Conservation (phyloP, 2,797 vertebrate species). For the Falco concolor region DNA sequence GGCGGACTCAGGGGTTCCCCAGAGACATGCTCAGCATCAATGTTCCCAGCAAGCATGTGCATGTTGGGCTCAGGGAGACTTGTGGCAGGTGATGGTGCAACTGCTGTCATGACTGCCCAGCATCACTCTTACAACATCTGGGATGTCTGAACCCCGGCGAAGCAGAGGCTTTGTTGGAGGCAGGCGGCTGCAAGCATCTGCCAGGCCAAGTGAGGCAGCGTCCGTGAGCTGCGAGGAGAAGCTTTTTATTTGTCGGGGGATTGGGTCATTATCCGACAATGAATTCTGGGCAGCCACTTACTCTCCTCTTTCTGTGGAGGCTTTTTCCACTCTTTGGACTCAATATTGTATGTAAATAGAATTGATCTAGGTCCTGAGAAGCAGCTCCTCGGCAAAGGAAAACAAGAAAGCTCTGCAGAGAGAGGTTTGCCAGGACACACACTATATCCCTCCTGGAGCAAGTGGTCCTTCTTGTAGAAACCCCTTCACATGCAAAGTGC, state of each 20-base stretch:
- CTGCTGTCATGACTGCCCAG: rapidly evolving
- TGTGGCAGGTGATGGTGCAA: rapidly evolving
- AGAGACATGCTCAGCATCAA: background rate
- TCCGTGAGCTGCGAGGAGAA: background rate
- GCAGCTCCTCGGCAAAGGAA: background rate
- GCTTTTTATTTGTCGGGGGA: background rate
- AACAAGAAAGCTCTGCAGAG: background rate
- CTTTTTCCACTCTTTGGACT: background rate
- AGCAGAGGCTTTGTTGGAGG: background rate
- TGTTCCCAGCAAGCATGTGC: rapidly evolving
- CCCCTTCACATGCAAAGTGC: background rate
- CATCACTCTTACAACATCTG: rapidly evolving
- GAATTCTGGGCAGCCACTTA: background rate
- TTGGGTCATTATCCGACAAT: background rate
- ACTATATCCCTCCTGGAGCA: background rate
- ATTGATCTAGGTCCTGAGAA: background rate
- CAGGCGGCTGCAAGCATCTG: background rate
- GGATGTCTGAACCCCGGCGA: background rate
- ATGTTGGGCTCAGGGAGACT: background rate
- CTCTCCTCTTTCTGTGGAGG: background rate
- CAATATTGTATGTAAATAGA: background rate
- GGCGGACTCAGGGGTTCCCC: background rate
- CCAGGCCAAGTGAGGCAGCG: background rate
- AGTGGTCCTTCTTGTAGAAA: background rate
- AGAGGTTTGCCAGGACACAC: background rate